These are phyloP conservation scores for Onychostruthus taczanowskii DNA, from an alignment of 2,113 vertebrate species.

Conservation along the genomic window DNA sequence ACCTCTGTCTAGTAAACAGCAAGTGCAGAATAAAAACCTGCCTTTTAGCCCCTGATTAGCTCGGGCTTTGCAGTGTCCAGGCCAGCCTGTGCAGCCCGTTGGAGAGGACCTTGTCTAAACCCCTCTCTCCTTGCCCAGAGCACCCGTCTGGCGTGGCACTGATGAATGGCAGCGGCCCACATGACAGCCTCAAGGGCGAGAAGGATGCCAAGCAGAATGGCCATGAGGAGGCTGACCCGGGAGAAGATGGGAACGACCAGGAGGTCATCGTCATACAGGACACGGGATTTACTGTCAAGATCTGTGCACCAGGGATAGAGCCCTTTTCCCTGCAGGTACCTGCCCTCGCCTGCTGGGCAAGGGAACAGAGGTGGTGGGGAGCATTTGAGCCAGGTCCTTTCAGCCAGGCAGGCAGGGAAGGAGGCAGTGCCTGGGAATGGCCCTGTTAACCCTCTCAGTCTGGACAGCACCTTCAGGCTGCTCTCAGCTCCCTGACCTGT, in stretches of 20 bases:
- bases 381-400: neutral
- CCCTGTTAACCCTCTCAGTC: neutral
- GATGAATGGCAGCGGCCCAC: constrained; percentile 85
- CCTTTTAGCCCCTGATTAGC: neutral
- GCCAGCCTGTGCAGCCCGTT: neutral
- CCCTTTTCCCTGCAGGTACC: constrained; percentile 93
- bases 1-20: neutral
- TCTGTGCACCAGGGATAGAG: constrained; percentile 90
- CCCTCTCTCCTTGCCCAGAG: constrained; percentile 60
- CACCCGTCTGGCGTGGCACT: constrained; percentile 80
- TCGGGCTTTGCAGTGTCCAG: neutral
- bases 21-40: neutral
- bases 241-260: constrained; percentile 90
- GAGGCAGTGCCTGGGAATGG: neutral
- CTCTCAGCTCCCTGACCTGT: neutral
- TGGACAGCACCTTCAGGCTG: neutral
- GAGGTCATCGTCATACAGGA: constrained; percentile 99
- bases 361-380: neutral
- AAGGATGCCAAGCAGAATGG: constrained; percentile 77
- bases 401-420: neutral
- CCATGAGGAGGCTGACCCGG: constrained; percentile 74
- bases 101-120: neutral
- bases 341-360: neutral
- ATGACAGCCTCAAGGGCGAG: constrained; percentile 76
- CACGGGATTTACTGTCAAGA: constrained; percentile 96